Percentiles rank a stretch among this genome's conserved stretches.
Evolutionary conservation across 37 sponge, comb jelly and placozoan species (phyloP).

Genomic region (Beroe forskalii): DNA sequence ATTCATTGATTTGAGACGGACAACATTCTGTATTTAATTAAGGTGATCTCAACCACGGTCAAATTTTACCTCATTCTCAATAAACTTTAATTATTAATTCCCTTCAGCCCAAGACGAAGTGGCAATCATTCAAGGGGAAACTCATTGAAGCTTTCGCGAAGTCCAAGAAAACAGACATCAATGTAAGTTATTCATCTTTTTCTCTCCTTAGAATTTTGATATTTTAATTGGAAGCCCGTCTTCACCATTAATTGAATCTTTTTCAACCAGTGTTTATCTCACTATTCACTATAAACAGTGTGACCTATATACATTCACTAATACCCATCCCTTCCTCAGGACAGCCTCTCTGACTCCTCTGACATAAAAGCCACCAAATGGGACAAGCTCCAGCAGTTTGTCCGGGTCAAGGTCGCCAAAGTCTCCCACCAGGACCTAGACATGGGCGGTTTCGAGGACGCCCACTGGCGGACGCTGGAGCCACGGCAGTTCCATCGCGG

Average conservation of each 20-base stretch:
- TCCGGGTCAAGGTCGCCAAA: conserved; percentile 2
- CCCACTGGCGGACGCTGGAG: conserved; percentile 9
- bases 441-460: conserved; percentile 37
- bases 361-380: neutral
- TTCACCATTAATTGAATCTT: too few relatives aligned
- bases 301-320: neutral
- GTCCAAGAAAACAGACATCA: neutral
- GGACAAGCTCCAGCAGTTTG: conserved; percentile 17
- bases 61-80: too few relatives aligned
- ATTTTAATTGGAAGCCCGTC: too few relatives aligned
- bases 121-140: conserved; percentile 22
- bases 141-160: neutral
- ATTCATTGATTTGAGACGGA: too few relatives aligned
- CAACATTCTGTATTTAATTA: too few relatives aligned
- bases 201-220: neutral
- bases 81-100: too few relatives aligned
- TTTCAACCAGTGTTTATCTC: neutral
- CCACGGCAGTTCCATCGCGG: conserved; percentile 8
- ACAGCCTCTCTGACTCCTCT: neutral
- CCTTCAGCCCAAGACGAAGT: conserved; percentile 24
- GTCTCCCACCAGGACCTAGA: conserved; percentile 16
- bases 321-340: neutral
- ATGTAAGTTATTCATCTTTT: neutral
- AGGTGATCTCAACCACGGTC: too few relatives aligned
- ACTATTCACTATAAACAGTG: neutral